Percentiles rank a stretch among this genome's conserved stretches.
These are phyloP conservation scores for Crepidodera aurea DNA, from an alignment of 2,888 invertebrate genomes.

Conservation along the genomic window DNA sequence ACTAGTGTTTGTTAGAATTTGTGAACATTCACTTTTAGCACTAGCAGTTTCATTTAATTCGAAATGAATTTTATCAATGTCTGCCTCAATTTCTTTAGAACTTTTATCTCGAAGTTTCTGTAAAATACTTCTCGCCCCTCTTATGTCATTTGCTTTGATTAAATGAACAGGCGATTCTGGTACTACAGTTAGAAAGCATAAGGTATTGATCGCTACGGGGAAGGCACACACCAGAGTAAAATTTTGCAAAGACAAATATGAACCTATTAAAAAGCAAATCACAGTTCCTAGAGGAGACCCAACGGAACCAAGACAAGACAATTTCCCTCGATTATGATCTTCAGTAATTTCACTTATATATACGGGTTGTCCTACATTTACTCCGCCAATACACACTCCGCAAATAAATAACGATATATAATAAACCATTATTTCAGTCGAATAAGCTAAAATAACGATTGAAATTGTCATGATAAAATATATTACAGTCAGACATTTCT, in stretches of 20 bases:
- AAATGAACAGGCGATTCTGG: slow-evolving; percentile 48
- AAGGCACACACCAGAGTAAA: slow-evolving; percentile 41
- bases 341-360: slow-evolving; percentile 87
- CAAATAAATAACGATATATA: slow-evolving; percentile 2
- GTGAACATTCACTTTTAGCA: slow-evolving; percentile 13
- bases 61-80: not conserved
- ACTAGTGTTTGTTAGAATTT: slow-evolving; percentile 27
- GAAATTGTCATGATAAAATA: not conserved
- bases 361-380: slow-evolving; percentile 67
- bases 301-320: slow-evolving; percentile 62
- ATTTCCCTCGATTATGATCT: slow-evolving; percentile 77
- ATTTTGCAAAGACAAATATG: slow-evolving; percentile 37
- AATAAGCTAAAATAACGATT: slow-evolving; percentile 9
- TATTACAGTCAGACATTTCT: slow-evolving; percentile 1
- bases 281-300: slow-evolving; percentile 43
- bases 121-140: slow-evolving; percentile 68
- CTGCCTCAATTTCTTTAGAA: not conserved
- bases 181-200: slow-evolving; percentile 17
- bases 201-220: slow-evolving; percentile 41
- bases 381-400: slow-evolving; percentile 8
- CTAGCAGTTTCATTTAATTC: not conserved
- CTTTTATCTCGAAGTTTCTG: not conserved
- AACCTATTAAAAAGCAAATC: slow-evolving; percentile 42
- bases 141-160: slow-evolving; percentile 60
- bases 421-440: slow-evolving; percentile 17